Evolutionary conservation across 2,113 vertebrate species (phyloP).

Genomic region (Ascaphus truei): DNA sequence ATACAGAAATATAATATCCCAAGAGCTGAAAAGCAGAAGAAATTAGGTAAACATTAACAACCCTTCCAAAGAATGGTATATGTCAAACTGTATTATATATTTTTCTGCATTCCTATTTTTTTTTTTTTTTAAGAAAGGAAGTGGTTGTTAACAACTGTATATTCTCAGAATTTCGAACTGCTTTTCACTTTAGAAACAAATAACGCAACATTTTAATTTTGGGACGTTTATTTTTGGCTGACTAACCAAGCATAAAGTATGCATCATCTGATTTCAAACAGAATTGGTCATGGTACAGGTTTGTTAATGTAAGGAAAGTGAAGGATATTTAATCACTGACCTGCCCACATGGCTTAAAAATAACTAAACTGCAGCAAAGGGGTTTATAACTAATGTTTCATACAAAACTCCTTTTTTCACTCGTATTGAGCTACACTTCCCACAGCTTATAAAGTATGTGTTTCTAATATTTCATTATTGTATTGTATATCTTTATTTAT

Average conservation of each 20-base stretch:
- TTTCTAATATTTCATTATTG: too few relatives aligned
- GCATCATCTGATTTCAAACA: too few relatives aligned
- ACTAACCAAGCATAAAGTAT: background rate
- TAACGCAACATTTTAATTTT: background rate
- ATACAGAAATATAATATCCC: conserved; percentile 26
- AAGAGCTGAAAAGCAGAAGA: background rate
- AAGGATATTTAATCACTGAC: background rate
- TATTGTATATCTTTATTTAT: too few relatives aligned
- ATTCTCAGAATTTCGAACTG: background rate
- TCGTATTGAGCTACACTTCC: background rate
- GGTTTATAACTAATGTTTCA: background rate
- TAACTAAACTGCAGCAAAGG: background rate
- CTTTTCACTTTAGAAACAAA: too few relatives aligned
- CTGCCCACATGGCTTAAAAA: background rate
- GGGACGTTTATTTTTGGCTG: background rate
- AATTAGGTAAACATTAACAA: conserved; percentile 6
- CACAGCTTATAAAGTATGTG: background rate
- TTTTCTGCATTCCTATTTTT: too few relatives aligned
- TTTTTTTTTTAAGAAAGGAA: too few relatives aligned
- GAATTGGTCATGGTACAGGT: too few relatives aligned
- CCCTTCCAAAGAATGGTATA: background rate
- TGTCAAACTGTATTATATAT: background rate
- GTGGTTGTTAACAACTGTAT: background rate
- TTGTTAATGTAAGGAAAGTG: too few relatives aligned
- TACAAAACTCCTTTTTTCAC: background rate